phyloP scores from a whole-genome alignment of 2,888 invertebrate genomes.

The Machimus atricapillus region DNA sequence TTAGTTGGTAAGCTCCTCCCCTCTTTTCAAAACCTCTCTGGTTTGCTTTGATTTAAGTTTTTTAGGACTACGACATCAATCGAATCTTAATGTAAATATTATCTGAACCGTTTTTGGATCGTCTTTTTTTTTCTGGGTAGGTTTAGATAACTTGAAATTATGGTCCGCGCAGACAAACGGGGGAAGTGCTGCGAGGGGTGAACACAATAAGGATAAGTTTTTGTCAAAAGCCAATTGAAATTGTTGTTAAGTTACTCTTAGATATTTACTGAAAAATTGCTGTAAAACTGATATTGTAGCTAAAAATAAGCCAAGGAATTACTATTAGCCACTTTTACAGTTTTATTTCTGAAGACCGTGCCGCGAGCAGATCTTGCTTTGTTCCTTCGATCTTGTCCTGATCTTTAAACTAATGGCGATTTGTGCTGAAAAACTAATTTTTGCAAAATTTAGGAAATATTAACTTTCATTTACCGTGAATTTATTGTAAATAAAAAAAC shows the following conservation, averaged over 20 bases:
- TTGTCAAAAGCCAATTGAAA: neutral
- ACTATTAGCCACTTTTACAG: neutral
- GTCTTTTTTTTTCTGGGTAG: neutral
- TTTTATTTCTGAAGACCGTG: neutral
- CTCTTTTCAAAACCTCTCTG: neutral
- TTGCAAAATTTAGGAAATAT: neutral
- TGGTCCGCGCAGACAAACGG: neutral
- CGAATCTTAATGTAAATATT: neutral
- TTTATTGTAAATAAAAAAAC: no score
- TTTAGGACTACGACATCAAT: neutral
- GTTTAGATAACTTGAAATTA: neutral
- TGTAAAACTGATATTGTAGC: constrained; percentile 11
- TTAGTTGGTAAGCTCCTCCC: neutral
- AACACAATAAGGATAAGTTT: neutral
- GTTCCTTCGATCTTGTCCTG: neutral
- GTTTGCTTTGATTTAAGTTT: neutral
- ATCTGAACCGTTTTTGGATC: neutral
- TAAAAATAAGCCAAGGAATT: neutral
- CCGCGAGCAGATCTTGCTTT: neutral
- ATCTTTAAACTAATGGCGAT: neutral
- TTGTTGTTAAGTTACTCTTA: constrained; percentile 14
- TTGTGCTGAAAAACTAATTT: neutral
- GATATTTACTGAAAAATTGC: constrained; percentile 12
- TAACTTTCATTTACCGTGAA: neutral
- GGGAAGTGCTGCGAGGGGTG: neutral